Percentiles rank a stretch among this genome's conserved stretches.
These are phyloP conservation scores for Reticulitermes lucifugus DNA, from an alignment of 2,888 invertebrate genomes.

Conservation along the genomic window DNA sequence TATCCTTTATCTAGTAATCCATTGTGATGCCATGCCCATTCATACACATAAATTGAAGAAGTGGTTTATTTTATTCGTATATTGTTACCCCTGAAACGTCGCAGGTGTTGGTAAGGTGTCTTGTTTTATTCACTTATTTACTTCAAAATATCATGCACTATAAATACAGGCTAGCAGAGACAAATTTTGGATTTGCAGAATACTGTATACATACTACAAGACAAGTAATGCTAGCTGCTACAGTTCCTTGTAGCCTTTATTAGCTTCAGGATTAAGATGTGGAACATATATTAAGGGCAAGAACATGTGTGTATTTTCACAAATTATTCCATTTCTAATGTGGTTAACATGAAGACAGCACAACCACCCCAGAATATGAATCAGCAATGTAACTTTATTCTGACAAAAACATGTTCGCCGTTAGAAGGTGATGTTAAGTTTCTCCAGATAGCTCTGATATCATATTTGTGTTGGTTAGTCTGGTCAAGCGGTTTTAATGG, in stretches of 20 bases:
- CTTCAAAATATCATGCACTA: too few species aligned
- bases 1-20: neutral
- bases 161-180: neutral
- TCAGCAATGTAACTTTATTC: too few species aligned
- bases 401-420: too few species aligned
- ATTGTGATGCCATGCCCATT: slow-evolving; percentile 26
- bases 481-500: too few species aligned
- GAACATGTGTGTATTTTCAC: neutral
- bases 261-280: neutral
- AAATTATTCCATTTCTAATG: neutral
- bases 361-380: too few species aligned
- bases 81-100: too few species aligned
- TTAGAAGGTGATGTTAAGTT: too few species aligned
- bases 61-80: neutral
- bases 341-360: too few species aligned
- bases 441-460: too few species aligned
- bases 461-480: too few species aligned
- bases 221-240: neutral
- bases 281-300: neutral
- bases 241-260: neutral
- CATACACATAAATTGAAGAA: neutral
- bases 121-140: too few species aligned
- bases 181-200: neutral
- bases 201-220: neutral
- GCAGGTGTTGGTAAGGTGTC: too few species aligned